phyloP scores from a whole-genome alignment of 2,113 vertebrate genomes.

The Oncorhynchus clarkii region DNA sequence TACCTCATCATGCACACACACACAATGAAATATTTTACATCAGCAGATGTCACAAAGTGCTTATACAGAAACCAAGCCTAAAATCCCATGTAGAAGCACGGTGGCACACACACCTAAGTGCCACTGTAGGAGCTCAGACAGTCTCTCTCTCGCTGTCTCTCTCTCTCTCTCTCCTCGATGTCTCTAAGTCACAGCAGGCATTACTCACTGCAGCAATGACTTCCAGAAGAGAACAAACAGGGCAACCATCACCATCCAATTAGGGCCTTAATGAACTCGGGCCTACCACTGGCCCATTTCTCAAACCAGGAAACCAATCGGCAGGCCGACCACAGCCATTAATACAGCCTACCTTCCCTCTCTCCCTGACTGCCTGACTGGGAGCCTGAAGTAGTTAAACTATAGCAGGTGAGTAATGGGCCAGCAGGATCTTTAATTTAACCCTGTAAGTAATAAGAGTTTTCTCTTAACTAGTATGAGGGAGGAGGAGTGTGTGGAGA shows the following conservation, averaged over 20 bases:
- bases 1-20: not conserved
- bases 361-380: conserved; percentile 5
- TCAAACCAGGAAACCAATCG: conserved; percentile 55
- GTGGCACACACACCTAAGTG: too few species aligned
- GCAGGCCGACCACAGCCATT: conserved; percentile 30
- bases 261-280: conserved; percentile 57
- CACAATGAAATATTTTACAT: too few species aligned
- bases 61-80: too few species aligned
- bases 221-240: conserved; percentile 39
- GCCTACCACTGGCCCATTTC: conserved; percentile 43
- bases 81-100: too few species aligned
- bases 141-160: too few species aligned
- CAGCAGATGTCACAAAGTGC: too few species aligned
- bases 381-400: conserved; percentile 14
- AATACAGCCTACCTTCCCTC: conserved; percentile 11
- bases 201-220: conserved; percentile 25
- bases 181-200: conserved; percentile 21
- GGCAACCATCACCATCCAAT: conserved; percentile 53
- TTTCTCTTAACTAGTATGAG: conserved; percentile 6
- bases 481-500: not conserved
- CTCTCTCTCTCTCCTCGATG: not conserved
- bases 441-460: conserved; percentile 39
- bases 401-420: conserved; percentile 48
- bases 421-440: conserved; percentile 44
- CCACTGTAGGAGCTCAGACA: too few species aligned